These are phyloP conservation scores for Scolopax mira DNA, from an alignment of 2,113 vertebrate genomes.

Conservation along the genomic window DNA sequence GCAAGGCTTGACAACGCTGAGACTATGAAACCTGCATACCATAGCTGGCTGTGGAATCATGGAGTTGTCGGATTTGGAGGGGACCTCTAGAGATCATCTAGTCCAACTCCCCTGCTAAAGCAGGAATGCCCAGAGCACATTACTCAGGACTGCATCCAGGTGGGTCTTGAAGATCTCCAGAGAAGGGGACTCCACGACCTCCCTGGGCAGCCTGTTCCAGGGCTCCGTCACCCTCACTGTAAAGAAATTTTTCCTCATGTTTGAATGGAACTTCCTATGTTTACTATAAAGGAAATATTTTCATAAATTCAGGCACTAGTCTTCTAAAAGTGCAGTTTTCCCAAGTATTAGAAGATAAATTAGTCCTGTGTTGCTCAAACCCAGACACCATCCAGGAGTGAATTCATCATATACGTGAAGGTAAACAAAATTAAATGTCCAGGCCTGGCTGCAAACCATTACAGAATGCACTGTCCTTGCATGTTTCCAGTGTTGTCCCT, in stretches of 20 bases:
- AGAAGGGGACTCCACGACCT: too few relatives aligned
- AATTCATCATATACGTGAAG: fast-evolving
- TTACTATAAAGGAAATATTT: background rate
- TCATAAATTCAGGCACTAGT: background rate
- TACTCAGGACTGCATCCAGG: too few relatives aligned
- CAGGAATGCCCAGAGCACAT: too few relatives aligned
- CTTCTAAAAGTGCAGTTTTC: background rate
- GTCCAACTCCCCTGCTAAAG: too few relatives aligned
- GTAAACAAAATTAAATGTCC: background rate
- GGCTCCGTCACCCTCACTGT: too few relatives aligned
- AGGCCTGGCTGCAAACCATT: background rate
- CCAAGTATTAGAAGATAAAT: background rate
- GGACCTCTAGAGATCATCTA: too few relatives aligned
- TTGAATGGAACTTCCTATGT: too few relatives aligned
- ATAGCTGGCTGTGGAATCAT: too few relatives aligned
- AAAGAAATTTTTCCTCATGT: too few relatives aligned
- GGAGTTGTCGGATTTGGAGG: too few relatives aligned
- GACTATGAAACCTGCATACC: background rate
- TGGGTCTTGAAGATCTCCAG: too few relatives aligned
- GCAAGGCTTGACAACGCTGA: background rate
- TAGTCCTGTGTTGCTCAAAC: background rate
- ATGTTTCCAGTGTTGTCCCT: fast-evolving
- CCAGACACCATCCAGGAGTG: background rate
- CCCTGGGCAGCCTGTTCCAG: too few relatives aligned
- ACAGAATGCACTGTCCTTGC: background rate